Evolutionary conservation across 2,888 invertebrate genomes (phyloP).

Genomic region (Bimastos eiseni): DNA sequence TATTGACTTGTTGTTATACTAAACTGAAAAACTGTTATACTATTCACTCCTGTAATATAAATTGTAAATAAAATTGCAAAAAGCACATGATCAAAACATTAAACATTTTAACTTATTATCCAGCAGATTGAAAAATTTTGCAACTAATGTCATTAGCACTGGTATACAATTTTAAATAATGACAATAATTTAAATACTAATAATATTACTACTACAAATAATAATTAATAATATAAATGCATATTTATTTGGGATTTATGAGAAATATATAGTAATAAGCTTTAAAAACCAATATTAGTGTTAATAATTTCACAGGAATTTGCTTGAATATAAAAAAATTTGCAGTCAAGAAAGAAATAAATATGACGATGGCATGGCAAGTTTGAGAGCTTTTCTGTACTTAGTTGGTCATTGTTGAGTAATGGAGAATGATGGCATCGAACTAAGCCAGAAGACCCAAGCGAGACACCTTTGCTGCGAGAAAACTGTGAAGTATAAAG

Average conservation of each 20-base stretch:
- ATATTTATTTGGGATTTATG: too few species aligned
- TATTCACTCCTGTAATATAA: neutral
- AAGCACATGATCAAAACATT: neutral
- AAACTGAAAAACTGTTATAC: too few species aligned
- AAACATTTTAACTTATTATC: neutral
- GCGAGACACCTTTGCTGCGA: conserved; percentile 94
- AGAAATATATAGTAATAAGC: neutral
- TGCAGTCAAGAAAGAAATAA: neutral
- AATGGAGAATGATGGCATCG: neutral
- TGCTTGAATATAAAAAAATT: neutral
- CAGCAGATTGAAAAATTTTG: neutral
- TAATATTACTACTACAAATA: neutral
- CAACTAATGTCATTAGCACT: neutral
- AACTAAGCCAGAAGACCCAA: conserved; percentile 71
- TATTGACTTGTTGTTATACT: too few species aligned
- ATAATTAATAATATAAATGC: neutral
- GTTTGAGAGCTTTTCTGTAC: neutral
- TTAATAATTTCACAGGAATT: neutral
- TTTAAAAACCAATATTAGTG: neutral
- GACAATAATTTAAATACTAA: neutral
- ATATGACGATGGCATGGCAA: neutral
- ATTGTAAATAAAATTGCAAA: neutral
- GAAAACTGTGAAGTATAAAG: conserved; percentile 95
- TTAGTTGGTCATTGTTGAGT: neutral
- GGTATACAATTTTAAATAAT: neutral